A percentile compares a stretch with the other conserved stretches of the same genome.
phyloP scores from a whole-genome alignment of 2,888 invertebrate genomes.

The Ametastegia equiseti region DNA sequence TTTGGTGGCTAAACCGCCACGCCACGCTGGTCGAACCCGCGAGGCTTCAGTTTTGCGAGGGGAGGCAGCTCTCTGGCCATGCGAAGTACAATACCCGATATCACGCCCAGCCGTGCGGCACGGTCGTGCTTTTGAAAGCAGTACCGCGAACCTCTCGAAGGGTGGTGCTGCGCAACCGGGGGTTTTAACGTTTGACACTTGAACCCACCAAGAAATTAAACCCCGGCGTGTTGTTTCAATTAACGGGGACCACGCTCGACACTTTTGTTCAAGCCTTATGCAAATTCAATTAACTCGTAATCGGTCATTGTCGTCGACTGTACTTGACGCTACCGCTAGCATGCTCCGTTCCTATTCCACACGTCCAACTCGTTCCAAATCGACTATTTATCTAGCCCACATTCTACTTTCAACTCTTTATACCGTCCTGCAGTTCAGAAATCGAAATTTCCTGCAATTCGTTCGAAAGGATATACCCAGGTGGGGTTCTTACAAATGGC shows the following conservation, averaged over 20 bases:
- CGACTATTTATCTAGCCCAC: neutral
- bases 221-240: conserved; percentile 36
- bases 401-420: neutral
- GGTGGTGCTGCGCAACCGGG: conserved; percentile 3
- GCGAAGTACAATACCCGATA: conserved; percentile 34
- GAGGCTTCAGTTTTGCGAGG: neutral
- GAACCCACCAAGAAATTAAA: conserved; percentile 36
- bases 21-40: conserved; percentile 6
- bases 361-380: neutral
- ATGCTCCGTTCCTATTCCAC: neutral
- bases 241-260: conserved; percentile 1
- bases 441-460: too few species aligned
- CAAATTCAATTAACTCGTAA: conserved; percentile 38
- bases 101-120: conserved; percentile 8
- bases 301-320: conserved; percentile 33
- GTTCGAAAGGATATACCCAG: too few species aligned
- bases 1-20: conserved; percentile 18
- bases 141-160: conserved; percentile 27
- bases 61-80: too few species aligned
- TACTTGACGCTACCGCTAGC: neutral
- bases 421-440: neutral
- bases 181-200: conserved; percentile 39
- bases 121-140: conserved; percentile 14
- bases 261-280: conserved; percentile 40
- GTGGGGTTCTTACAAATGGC: too few species aligned